phyloP scores from a whole-genome alignment of 2,797 vertebrate genomes.

The Chromis chromis region DNA sequence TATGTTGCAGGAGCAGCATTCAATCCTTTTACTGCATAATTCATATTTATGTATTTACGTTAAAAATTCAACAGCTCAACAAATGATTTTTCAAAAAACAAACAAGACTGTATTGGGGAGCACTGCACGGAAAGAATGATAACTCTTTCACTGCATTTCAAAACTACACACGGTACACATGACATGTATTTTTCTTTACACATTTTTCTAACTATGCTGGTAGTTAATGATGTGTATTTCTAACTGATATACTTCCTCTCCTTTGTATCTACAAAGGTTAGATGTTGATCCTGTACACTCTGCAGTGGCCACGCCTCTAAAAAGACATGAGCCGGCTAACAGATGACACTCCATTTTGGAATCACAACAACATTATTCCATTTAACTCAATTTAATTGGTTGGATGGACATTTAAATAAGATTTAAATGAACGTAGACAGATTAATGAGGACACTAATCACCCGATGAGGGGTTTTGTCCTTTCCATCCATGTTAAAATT shows the following conservation, averaged over 20 bases:
- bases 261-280: neutral
- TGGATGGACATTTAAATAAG: constrained; percentile 78
- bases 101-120: constrained; percentile 25
- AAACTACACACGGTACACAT: neutral
- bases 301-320: constrained; percentile 35
- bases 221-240: too few relatives aligned
- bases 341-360: constrained; percentile 74
- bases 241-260: too few relatives aligned
- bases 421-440: constrained; percentile 80
- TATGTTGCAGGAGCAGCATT: constrained; percentile 22
- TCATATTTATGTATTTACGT: constrained; percentile 57
- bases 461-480: constrained; percentile 73
- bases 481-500: constrained; percentile 68
- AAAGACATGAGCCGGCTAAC: constrained; percentile 46
- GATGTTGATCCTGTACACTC: neutral
- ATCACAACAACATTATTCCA: constrained; percentile 82
- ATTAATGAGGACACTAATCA: constrained; percentile 80
- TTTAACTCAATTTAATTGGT: constrained; percentile 78
- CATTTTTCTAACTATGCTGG: too few relatives aligned
- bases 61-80: constrained; percentile 64
- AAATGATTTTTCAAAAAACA: constrained; percentile 51
- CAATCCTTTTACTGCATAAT: constrained; percentile 51
- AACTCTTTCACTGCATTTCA: neutral
- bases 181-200: too few relatives aligned
- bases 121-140: constrained; percentile 1